These are phyloP conservation scores for Keiferia lycopersicella DNA, from an alignment of 2,888 invertebrate species.

Conservation along the genomic window DNA sequence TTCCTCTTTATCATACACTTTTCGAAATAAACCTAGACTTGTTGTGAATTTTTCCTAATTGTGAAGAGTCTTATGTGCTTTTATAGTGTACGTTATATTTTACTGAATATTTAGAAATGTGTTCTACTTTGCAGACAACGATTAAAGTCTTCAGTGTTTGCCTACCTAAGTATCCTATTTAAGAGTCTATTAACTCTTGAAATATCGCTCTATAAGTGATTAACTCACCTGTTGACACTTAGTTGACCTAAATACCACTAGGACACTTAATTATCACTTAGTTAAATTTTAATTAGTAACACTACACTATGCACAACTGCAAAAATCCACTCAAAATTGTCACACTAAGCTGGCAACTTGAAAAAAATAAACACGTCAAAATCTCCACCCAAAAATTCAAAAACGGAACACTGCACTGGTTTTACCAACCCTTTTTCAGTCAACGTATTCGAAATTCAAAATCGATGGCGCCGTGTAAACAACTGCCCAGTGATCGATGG, in stretches of 20 bases:
- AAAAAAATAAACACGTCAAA: background rate
- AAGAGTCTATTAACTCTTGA: background rate
- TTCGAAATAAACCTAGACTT: too few species aligned
- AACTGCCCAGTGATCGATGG: slow-evolving; percentile 35
- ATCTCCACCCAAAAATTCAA: background rate
- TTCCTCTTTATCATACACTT: too few species aligned
- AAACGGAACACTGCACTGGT: background rate
- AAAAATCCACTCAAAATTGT: background rate
- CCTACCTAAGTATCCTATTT: background rate
- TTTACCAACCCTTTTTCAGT: background rate
- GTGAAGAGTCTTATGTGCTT: too few species aligned
- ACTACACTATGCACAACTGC: slow-evolving; percentile 4
- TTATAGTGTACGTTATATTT: too few species aligned
- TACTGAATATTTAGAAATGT: too few species aligned
- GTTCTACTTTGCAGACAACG: background rate
- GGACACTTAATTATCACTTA: slow-evolving; percentile 5
- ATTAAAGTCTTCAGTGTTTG: background rate
- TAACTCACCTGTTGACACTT: slow-evolving; percentile 7
- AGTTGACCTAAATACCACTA: background rate
- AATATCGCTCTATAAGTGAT: background rate
- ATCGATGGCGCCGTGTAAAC: background rate
- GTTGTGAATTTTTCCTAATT: too few species aligned
- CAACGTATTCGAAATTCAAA: background rate
- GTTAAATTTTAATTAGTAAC: background rate
- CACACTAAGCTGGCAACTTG: background rate